phyloP scores from a whole-genome alignment of 2,797 vertebrate species.

The Galago senegalensis region DNA sequence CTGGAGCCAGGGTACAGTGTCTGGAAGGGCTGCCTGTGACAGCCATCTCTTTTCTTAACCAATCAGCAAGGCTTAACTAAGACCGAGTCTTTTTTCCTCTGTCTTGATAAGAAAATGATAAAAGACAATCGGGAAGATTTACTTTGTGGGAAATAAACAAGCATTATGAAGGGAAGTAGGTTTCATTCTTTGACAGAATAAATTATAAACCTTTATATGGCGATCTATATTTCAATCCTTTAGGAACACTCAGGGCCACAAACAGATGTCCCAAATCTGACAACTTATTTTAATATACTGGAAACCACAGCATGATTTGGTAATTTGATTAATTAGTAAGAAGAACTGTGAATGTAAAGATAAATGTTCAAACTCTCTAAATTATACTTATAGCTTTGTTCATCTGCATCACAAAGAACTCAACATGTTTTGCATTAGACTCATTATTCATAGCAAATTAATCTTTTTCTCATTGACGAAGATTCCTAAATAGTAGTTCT shows the following conservation, averaged over 20 bases:
- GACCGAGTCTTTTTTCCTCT: constrained; percentile 59
- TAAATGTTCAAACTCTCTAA: constrained; percentile 78
- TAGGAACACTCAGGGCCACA: constrained; percentile 79
- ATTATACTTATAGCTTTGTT: constrained; percentile 74
- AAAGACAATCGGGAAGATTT: constrained; percentile 84
- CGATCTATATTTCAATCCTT: constrained; percentile 77
- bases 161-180: constrained; percentile 54
- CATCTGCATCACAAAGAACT: constrained; percentile 45
- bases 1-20: constrained; percentile 88
- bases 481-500: constrained; percentile 24
- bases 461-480: constrained; percentile 61
- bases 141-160: constrained; percentile 81
- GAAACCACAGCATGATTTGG: constrained; percentile 81
- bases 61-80: constrained; percentile 78
- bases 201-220: constrained; percentile 83
- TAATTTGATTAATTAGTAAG: constrained; percentile 75
- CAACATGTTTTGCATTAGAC: constrained; percentile 68
- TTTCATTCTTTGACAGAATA: constrained; percentile 69
- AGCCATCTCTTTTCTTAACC: constrained; percentile 85
- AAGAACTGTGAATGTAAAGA: constrained; percentile 78
- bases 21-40: constrained; percentile 92
- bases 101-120: constrained; percentile 83
- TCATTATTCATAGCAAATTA: constrained; percentile 66
- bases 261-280: constrained; percentile 81
- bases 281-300: constrained; percentile 85